Evolutionary conservation across 2,888 invertebrate species (phyloP).

Genomic region (Agriopis leucophaearia): DNA sequence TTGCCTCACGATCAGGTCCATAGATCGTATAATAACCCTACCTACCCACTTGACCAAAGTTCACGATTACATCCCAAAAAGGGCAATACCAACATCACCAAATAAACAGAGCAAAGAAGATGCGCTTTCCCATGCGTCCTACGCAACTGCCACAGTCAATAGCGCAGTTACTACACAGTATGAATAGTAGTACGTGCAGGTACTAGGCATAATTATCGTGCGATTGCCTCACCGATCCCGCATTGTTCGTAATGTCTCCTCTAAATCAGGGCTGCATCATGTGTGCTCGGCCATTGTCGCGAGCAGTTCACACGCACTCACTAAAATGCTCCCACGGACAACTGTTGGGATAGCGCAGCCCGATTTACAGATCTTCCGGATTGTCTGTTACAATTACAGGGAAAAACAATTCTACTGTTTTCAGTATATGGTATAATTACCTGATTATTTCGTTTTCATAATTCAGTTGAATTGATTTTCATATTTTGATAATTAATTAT

Average conservation of each 20-base stretch:
- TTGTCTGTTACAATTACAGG: slow-evolving; percentile 11
- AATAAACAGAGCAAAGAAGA: slow-evolving; percentile 32
- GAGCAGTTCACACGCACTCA: slow-evolving; percentile 79
- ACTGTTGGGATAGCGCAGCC: slow-evolving; percentile 29
- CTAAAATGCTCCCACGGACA: slow-evolving; percentile 79
- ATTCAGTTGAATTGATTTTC: too few relatives aligned
- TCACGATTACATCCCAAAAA: slow-evolving; percentile 25
- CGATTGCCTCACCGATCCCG: slow-evolving; percentile 74
- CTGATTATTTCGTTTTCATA: too few relatives aligned
- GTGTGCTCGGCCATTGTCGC: slow-evolving; percentile 77
- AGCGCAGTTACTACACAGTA: slow-evolving; percentile 17
- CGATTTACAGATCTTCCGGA: slow-evolving; percentile 42
- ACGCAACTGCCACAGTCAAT: slow-evolving; percentile 60
- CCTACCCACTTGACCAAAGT: background rate
- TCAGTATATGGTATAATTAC: background rate
- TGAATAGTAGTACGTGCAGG: slow-evolving; percentile 20
- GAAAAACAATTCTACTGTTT: background rate
- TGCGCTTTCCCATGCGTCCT: slow-evolving; percentile 77
- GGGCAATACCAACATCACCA: slow-evolving; percentile 24
- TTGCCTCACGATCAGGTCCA: too few relatives aligned
- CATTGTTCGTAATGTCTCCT: slow-evolving; percentile 82
- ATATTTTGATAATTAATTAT: too few relatives aligned
- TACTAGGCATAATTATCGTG: slow-evolving; percentile 70
- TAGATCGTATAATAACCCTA: background rate
- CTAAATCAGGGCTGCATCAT: slow-evolving; percentile 80